A percentile compares a stretch with the other conserved stretches of the same genome.
phyloP scores from a whole-genome alignment of 2,888 invertebrate species.

The Meteorus cinctellus region DNA sequence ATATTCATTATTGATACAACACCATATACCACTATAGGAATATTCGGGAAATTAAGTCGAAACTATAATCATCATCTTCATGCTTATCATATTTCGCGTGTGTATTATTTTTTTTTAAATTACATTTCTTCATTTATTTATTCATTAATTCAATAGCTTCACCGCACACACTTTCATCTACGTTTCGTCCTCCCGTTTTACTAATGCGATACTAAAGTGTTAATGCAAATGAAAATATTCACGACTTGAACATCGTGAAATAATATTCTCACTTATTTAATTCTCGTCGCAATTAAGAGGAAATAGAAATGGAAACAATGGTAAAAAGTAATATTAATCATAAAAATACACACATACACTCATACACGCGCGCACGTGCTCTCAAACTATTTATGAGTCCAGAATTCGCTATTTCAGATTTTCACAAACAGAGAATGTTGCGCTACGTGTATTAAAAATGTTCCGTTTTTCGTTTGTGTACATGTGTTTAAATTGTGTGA shows the following conservation, averaged over 20 bases:
- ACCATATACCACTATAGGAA: conserved; percentile 58
- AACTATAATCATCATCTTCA: conserved; percentile 14
- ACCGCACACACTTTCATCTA: background rate
- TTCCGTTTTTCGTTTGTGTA: conserved; percentile 3
- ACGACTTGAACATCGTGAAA: conserved; percentile 15
- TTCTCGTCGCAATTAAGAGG: background rate
- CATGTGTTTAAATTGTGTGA: conserved; percentile 2
- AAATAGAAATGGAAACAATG: background rate
- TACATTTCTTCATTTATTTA: background rate
- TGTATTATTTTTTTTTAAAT: conserved; percentile 2
- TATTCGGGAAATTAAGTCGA: conserved; percentile 61
- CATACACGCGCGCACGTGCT: conserved; percentile 8
- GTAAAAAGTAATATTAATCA: background rate
- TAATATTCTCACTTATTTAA: background rate
- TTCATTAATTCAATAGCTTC: background rate
- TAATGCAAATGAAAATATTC: conserved; percentile 25
- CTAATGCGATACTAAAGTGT: conserved; percentile 2
- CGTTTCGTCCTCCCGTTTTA: background rate
- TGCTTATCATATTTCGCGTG: background rate
- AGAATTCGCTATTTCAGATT: background rate
- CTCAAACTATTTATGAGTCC: background rate
- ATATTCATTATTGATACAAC: conserved; percentile 60
- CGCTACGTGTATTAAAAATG: background rate
- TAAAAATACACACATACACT: conserved; percentile 17
- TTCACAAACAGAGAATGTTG: conserved; percentile 19